These are phyloP conservation scores for Sinotaia quadrata DNA, from an alignment of 2,888 invertebrate genomes.

Conservation along the genomic window DNA sequence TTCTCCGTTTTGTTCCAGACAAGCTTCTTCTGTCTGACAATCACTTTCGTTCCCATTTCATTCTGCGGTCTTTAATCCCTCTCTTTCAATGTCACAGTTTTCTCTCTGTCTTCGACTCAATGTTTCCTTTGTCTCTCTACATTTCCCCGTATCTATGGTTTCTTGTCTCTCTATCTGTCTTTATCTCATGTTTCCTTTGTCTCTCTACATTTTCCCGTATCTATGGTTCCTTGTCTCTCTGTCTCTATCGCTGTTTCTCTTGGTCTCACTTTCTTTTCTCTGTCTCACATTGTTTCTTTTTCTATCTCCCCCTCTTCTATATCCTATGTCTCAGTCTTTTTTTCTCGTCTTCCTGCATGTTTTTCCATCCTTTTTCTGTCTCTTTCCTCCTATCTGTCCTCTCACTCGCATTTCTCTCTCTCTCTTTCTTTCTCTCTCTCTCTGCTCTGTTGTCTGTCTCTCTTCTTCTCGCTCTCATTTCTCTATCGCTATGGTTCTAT, in stretches of 20 bases:
- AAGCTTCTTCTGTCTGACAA: too few species aligned
- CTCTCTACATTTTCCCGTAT: not conserved
- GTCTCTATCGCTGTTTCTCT: not conserved
- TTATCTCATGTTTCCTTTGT: too few species aligned
- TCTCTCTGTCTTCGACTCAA: too few species aligned
- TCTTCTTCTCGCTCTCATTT: not conserved
- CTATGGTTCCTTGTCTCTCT: not conserved
- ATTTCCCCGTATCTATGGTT: not conserved
- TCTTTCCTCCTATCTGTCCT: not conserved
- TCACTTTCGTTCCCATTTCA: too few species aligned
- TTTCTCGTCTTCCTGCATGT: not conserved
- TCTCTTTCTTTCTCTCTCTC: conserved; percentile 5
- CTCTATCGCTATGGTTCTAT: not conserved
- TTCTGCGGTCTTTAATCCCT: too few species aligned
- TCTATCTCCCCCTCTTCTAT: not conserved
- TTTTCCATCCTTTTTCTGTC: not conserved
- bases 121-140: not conserved
- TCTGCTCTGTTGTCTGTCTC: not conserved
- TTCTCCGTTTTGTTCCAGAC: too few species aligned
- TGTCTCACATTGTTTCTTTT: not conserved
- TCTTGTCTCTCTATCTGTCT: not conserved
- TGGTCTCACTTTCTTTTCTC: not conserved
- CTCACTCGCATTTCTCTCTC: conserved; percentile 7
- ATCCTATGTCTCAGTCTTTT: not conserved
- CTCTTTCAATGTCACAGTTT: too few species aligned